A percentile compares a stretch with the other conserved stretches of the same genome.
phyloP scores from a whole-genome alignment of 2,797 vertebrate species.

The Anguilla obscura region DNA sequence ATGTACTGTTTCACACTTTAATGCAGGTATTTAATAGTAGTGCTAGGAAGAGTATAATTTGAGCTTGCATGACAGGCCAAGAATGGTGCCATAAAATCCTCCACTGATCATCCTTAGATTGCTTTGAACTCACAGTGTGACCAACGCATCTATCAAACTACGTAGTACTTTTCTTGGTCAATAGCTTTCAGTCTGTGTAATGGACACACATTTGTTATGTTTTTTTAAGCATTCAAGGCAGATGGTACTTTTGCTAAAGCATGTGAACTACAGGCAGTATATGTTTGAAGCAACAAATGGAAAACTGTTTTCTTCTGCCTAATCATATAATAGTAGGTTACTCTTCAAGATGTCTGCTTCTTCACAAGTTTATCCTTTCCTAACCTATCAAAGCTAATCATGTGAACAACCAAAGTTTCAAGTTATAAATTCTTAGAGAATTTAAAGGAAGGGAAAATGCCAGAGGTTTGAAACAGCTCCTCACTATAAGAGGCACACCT shows the following conservation, averaged over 20 bases:
- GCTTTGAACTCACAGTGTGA: constrained; percentile 2
- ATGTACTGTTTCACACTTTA: not conserved
- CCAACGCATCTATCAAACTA: not conserved
- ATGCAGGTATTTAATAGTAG: no score
- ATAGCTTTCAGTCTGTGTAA: not conserved
- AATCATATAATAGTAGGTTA: not conserved
- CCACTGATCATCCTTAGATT: not conserved
- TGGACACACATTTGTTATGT: not conserved
- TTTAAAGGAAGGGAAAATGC: not conserved
- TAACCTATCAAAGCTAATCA: not conserved
- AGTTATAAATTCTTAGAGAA: not conserved
- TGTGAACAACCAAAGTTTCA: not conserved
- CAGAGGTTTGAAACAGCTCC: not conserved
- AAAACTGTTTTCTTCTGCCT: not conserved
- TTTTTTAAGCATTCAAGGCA: not conserved
- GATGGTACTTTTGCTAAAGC: no score
- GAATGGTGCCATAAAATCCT: not conserved
- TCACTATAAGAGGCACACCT: not conserved
- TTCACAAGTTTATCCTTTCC: not conserved
- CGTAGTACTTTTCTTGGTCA: not conserved
- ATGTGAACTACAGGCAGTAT: not conserved
- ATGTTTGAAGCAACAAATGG: not conserved
- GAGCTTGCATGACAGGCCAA: not conserved
- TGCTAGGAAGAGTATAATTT: not conserved
- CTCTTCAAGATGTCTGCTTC: not conserved